phyloP scores from a whole-genome alignment of 1,140 invertebrate genomes.

The Cotesia chilonis region DNA sequence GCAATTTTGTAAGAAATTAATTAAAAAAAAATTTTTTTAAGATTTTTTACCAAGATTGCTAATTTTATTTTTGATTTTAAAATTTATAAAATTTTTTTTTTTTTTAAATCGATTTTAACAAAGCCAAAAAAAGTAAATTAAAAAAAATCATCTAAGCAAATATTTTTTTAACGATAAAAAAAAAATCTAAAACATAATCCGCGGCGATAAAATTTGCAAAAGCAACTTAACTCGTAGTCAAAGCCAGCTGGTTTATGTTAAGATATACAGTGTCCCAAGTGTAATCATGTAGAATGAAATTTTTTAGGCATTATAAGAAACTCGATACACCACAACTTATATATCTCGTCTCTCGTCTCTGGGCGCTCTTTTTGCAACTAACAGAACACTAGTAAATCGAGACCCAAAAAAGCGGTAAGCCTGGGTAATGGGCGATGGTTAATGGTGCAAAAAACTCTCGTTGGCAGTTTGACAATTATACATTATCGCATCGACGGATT shows the following conservation, averaged over 20 bases:
- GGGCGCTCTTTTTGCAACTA: too few species aligned
- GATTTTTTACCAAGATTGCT: too few species aligned
- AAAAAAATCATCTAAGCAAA: too few species aligned
- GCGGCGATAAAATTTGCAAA: not conserved
- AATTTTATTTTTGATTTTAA: too few species aligned
- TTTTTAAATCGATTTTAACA: too few species aligned
- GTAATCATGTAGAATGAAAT: constrained; percentile 28
- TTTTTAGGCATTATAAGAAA: constrained; percentile 5
- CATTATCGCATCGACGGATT: constrained; percentile 2
- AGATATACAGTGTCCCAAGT: constrained; percentile 25
- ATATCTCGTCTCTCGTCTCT: not conserved
- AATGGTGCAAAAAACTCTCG: not conserved
- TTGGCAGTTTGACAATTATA: constrained; percentile 16
- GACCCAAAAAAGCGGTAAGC: not conserved
- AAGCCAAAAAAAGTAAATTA: too few species aligned
- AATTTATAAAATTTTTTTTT: too few species aligned
- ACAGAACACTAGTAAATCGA: not conserved
- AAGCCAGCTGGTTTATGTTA: constrained; percentile 18
- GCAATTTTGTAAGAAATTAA: too few species aligned
- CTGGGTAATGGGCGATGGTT: too few species aligned
- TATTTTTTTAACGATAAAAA: too few species aligned
- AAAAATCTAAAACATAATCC: not conserved
- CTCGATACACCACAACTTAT: constrained; percentile 1
- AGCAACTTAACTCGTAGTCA: not conserved
- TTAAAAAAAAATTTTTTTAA: too few species aligned